These are phyloP conservation scores for Xylota segnis DNA, from an alignment of 2,888 invertebrate species.

Conservation along the genomic window DNA sequence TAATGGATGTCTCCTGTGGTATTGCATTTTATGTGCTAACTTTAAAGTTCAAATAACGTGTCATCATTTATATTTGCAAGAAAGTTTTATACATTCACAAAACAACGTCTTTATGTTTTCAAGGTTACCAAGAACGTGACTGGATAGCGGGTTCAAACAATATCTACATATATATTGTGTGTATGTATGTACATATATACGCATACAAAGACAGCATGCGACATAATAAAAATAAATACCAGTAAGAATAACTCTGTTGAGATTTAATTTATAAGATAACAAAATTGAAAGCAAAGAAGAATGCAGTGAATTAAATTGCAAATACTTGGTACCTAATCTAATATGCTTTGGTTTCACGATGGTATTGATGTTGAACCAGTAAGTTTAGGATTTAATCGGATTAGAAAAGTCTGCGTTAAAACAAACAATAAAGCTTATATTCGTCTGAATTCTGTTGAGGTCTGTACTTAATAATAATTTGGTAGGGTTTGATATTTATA, in stretches of 20 bases:
- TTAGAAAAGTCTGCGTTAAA: not conserved
- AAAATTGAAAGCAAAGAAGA: not conserved
- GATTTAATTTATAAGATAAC: slow-evolving; percentile 10
- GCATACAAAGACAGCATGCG: not conserved
- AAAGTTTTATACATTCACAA: slow-evolving; percentile 8
- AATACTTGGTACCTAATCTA: not conserved
- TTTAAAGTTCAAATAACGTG: slow-evolving; percentile 30
- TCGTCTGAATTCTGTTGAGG: no score
- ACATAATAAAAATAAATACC: not conserved
- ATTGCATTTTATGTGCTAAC: slow-evolving; percentile 15
- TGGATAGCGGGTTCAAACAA: slow-evolving; percentile 2
- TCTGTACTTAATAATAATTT: no score
- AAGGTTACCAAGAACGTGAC: slow-evolving; percentile 11
- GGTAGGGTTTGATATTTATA: no score
- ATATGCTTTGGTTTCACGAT: not conserved
- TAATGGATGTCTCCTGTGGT: slow-evolving; percentile 17
- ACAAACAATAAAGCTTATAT: no score
- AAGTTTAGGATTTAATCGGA: not conserved
- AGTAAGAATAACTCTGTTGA: not conserved
- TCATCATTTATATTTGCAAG: slow-evolving; percentile 17
- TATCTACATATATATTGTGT: not conserved
- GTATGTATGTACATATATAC: not conserved
- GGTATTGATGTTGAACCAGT: not conserved
- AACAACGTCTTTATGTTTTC: not conserved
- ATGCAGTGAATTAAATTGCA: not conserved